These are phyloP conservation scores for Emys orbicularis DNA, from an alignment of 2,797 vertebrate species.

Conservation along the genomic window DNA sequence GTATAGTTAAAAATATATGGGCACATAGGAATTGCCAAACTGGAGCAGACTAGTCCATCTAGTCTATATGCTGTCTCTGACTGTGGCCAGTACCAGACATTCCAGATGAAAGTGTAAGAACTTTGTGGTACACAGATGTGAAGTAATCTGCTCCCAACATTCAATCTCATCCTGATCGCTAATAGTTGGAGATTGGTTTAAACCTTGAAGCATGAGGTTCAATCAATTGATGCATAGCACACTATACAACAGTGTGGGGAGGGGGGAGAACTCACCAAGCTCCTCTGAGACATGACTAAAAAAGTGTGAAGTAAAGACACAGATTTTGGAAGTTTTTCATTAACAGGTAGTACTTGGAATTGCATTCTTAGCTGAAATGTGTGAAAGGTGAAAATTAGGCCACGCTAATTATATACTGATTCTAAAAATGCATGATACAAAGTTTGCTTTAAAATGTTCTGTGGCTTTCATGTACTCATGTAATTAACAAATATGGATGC, in stretches of 20 bases:
- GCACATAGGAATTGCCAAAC: not conserved
- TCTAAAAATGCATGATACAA: not conserved
- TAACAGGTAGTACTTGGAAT: not conserved
- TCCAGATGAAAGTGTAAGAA: not conserved
- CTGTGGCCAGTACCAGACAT: not conserved
- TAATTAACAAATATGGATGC: not conserved
- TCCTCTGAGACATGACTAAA: not conserved
- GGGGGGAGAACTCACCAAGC: not conserved
- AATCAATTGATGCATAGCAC: not conserved
- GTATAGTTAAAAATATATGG: not conserved
- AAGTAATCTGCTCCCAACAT: not conserved
- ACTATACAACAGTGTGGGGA: not conserved
- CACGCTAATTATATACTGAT: not conserved
- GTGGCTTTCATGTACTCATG: accelerated
- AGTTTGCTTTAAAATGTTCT: not conserved
- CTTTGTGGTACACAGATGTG: not conserved
- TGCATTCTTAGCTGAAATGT: not conserved
- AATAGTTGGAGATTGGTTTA: not conserved
- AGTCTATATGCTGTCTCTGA: not conserved
- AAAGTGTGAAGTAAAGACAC: not conserved
- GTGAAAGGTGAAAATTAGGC: not conserved
- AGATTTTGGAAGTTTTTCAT: not conserved
- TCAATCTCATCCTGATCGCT: not conserved
- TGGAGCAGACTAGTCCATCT: not conserved
- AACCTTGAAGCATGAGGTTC: not conserved